Conservation (phyloP, 2,888 invertebrate genomes). For the Cantharis lateralis region DNA sequence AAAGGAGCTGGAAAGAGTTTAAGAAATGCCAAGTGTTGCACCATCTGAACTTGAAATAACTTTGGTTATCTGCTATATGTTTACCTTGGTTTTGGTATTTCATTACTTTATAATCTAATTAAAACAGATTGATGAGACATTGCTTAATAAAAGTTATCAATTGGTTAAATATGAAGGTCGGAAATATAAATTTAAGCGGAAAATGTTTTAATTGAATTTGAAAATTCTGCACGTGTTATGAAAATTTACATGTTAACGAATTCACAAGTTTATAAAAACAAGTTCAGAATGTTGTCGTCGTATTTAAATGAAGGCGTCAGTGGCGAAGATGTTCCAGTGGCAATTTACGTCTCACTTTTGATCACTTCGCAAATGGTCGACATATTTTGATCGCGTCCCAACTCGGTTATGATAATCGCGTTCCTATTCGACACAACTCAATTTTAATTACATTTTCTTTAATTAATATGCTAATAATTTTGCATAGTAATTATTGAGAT, state of each 20-base stretch:
- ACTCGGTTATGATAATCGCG: slow-evolving; percentile 54
- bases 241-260: slow-evolving; percentile 50
- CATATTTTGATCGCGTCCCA: slow-evolving; percentile 44
- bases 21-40: not conserved
- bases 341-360: slow-evolving; percentile 54
- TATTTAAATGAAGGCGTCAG: slow-evolving; percentile 52
- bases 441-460: slow-evolving; percentile 61
- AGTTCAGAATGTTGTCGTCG: slow-evolving; percentile 47
- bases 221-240: slow-evolving; percentile 31
- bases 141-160: not conserved
- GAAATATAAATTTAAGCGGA: slow-evolving; percentile 2
- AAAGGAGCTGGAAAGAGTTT: not conserved
- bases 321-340: slow-evolving; percentile 52
- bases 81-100: not conserved
- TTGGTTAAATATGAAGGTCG: not conserved
- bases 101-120: not conserved
- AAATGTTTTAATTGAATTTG: slow-evolving; percentile 25
- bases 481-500: slow-evolving; percentile 60
- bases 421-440: slow-evolving; percentile 57
- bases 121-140: not conserved
- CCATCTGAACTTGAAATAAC: not conserved
- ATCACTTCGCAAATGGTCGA: slow-evolving; percentile 51
- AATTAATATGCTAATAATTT: slow-evolving; percentile 62
- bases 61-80: not conserved
- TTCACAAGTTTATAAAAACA: slow-evolving; percentile 52